Evolutionary conservation across 2,888 invertebrate species (phyloP).

Genomic region (Tribolium freemani): DNA sequence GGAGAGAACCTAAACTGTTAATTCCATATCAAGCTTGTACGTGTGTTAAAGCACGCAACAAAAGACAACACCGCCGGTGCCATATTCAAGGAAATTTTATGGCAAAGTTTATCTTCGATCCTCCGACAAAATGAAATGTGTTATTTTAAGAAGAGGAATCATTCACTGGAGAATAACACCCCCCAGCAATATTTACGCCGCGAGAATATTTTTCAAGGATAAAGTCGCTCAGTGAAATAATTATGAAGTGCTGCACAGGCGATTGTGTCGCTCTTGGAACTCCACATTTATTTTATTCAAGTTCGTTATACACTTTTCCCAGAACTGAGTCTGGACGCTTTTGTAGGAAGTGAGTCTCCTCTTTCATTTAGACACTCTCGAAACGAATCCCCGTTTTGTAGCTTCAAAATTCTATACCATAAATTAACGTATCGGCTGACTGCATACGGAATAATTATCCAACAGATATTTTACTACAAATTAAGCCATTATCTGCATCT

Average conservation of each 20-base stretch:
- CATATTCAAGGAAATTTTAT: slow-evolving; percentile 11
- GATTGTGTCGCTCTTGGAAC: slow-evolving; percentile 20
- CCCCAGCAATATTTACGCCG: slow-evolving; percentile 14
- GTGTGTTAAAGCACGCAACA: slow-evolving; percentile 32
- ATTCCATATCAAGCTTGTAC: slow-evolving; percentile 25
- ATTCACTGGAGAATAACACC: slow-evolving; percentile 22
- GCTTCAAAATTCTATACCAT: slow-evolving; percentile 1
- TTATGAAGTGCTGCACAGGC: slow-evolving; percentile 13
- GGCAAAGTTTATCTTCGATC: slow-evolving; percentile 18
- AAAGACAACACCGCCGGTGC: slow-evolving; percentile 11
- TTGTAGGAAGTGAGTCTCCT: slow-evolving; percentile 21
- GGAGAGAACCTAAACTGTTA: slow-evolving; percentile 23
- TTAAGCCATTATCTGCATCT: slow-evolving; percentile 17
- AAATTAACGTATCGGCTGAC: slow-evolving; percentile 17
- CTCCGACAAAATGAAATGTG: slow-evolving; percentile 18
- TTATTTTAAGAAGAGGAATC: slow-evolving; percentile 26
- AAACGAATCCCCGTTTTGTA: slow-evolving; percentile 1
- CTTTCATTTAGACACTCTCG: slow-evolving; percentile 10
- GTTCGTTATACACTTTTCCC: slow-evolving; percentile 15
- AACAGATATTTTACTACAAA: slow-evolving; percentile 29
- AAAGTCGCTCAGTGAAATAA: slow-evolving; percentile 23
- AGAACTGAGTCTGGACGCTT: slow-evolving; percentile 30
- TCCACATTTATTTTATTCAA: slow-evolving; percentile 21
- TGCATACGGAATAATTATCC: slow-evolving; percentile 24
- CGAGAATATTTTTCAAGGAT: slow-evolving; percentile 33